Evolutionary conservation across 2,888 invertebrate genomes (phyloP).

Genomic region (Andrena flavipes): DNA sequence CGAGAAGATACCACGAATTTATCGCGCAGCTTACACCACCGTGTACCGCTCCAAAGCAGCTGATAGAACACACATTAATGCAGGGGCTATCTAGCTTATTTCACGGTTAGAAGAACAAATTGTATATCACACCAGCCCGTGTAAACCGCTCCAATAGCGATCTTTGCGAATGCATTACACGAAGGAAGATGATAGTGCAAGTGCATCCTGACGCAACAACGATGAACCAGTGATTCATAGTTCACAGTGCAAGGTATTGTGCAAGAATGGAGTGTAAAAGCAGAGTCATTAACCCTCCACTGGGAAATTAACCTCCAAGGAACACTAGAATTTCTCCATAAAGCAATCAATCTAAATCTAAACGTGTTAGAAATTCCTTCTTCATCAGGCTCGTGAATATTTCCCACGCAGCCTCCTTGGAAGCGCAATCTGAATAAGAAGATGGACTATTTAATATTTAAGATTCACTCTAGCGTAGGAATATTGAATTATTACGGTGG

Average conservation of each 20-base stretch:
- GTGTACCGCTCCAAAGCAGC: not conserved
- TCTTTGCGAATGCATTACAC: not conserved
- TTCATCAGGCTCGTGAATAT: not conserved
- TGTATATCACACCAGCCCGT: not conserved
- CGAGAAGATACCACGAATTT: conserved; percentile 58
- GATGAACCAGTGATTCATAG: not conserved
- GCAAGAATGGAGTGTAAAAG: no score
- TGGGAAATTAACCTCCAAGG: no score
- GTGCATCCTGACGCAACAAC: not conserved
- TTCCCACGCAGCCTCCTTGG: not conserved
- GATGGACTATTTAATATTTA: conserved; percentile 39
- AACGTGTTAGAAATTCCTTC: no score
- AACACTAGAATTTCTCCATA: no score
- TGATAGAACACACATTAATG: conserved; percentile 32
- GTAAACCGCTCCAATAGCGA: not conserved
- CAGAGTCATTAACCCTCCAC: no score
- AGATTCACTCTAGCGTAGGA: conserved; percentile 25
- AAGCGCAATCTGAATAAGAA: conserved; percentile 9
- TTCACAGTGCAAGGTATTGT: no score
- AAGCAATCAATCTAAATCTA: not conserved
- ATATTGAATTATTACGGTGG: conserved; percentile 39
- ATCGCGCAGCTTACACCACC: conserved; percentile 16
- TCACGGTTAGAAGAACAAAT: conserved; percentile 4
- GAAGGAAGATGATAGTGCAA: not conserved
- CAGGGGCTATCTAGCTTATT: not conserved